Evolutionary conservation across 2,888 invertebrate species (phyloP).

Genomic region (Trichogramma dendrolimi): DNA sequence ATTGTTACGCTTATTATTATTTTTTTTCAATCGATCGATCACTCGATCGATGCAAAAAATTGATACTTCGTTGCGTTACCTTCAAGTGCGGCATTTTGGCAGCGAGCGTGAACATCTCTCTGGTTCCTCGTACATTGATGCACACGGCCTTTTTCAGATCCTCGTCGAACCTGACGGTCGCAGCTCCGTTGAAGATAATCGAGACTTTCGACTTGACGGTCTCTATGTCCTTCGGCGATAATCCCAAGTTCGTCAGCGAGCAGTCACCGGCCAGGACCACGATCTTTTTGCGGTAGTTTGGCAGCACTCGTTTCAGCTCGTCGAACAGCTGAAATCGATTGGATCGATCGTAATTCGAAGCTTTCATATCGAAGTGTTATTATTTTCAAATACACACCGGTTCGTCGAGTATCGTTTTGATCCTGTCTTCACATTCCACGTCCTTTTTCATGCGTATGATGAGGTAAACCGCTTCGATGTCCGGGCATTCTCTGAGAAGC

Average conservation of each 20-base stretch:
- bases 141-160: conserved; percentile 70
- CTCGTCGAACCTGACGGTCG: conserved; percentile 87
- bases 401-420: conserved; percentile 67
- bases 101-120: conserved; percentile 70
- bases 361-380: background rate
- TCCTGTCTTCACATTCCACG: conserved; percentile 62
- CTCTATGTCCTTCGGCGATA: conserved; percentile 60
- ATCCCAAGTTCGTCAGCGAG: conserved; percentile 62
- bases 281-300: conserved; percentile 65
- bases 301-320: conserved; percentile 54
- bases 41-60: too few species aligned
- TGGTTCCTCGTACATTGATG: conserved; percentile 76
- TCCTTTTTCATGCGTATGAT: conserved; percentile 60
- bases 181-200: conserved; percentile 81
- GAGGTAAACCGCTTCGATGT: conserved; percentile 57
- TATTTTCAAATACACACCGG: conserved; percentile 53
- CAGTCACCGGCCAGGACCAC: conserved; percentile 68
- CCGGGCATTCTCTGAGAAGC: conserved; percentile 57
- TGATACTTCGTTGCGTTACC: conserved; percentile 49
- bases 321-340: conserved; percentile 55
- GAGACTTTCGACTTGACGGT: conserved; percentile 62
- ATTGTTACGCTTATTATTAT: background rate
- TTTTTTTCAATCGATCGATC: background rate
- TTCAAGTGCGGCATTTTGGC: conserved; percentile 68
- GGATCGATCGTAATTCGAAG: background rate